phyloP scores from a whole-genome alignment of 92 coral and sea anemone species.

The Pocillopora grandis region DNA sequence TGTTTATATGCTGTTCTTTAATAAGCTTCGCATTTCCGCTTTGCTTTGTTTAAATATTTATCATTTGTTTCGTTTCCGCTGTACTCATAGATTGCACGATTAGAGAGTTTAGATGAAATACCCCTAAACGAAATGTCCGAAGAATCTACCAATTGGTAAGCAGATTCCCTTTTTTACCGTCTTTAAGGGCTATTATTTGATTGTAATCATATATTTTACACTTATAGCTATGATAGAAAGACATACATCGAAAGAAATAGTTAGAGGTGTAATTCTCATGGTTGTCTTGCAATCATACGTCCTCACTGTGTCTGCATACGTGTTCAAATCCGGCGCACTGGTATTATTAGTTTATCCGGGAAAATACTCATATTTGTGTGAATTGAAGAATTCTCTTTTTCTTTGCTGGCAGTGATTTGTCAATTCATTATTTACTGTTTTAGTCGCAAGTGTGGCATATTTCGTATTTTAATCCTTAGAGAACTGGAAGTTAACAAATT shows the following conservation, averaged over 20 bases:
- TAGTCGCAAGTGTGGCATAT: background rate
- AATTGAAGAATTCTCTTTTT: background rate
- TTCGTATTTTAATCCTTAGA: background rate
- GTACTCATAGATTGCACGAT: conserved; percentile 49
- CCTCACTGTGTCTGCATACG: background rate
- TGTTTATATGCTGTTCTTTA: background rate
- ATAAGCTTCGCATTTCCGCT: too few species aligned
- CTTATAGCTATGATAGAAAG: background rate
- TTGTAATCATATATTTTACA: too few species aligned
- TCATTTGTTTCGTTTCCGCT: conserved; percentile 3
- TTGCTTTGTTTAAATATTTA: conserved; percentile 11
- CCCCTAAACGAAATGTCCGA: conserved; percentile 45
- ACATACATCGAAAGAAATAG: background rate
- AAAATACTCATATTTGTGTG: background rate
- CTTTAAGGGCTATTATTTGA: too few species aligned
- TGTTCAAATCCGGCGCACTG: background rate
- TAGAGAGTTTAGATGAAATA: conserved; percentile 38
- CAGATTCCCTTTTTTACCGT: background rate
- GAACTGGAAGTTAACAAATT: background rate
- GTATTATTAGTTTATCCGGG: too few species aligned
- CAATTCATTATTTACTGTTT: background rate
- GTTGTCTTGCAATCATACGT: background rate
- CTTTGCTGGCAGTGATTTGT: background rate
- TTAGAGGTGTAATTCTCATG: too few species aligned
- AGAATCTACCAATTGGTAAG: conserved; percentile 18